These are phyloP conservation scores for Cheilosia variabilis DNA, from an alignment of 2,888 invertebrate genomes.

Conservation along the genomic window DNA sequence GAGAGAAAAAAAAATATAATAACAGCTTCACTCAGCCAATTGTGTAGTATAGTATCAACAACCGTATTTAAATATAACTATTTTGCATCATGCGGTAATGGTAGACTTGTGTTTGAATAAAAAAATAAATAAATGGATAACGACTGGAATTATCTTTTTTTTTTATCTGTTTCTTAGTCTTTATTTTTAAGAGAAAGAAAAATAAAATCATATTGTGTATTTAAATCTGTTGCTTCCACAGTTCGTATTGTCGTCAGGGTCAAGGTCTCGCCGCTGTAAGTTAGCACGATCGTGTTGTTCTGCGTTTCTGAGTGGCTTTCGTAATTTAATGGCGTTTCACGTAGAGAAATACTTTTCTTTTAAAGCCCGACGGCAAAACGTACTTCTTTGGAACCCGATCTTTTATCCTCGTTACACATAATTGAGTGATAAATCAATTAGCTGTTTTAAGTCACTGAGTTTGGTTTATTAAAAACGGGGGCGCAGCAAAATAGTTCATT, in stretches of 20 bases:
- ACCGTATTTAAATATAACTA: conserved; percentile 27
- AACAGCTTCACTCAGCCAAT: neutral
- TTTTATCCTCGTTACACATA: too few species aligned
- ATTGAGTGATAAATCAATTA: too few species aligned
- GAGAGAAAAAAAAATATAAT: conserved; percentile 7
- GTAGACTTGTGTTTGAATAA: conserved; percentile 38
- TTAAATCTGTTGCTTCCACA: neutral
- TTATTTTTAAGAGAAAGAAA: neutral
- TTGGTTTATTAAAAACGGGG: too few species aligned
- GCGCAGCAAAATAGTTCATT: too few species aligned
- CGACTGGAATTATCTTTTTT: conserved; percentile 4
- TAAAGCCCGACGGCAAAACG: too few species aligned
- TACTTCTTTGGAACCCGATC: too few species aligned
- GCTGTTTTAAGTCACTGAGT: too few species aligned
- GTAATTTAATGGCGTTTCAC: neutral
- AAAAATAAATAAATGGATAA: conserved; percentile 45
- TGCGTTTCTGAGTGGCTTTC: too few species aligned
- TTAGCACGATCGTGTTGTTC: conserved; percentile 2
- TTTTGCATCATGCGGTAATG: conserved; percentile 49
- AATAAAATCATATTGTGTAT: conserved; percentile 10
- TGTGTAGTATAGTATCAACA: neutral
- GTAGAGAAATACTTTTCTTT: too few species aligned
- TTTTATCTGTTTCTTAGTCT: conserved; percentile 15
- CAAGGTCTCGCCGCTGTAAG: conserved; percentile 12
- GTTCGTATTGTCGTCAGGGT: conserved; percentile 11